phyloP scores from a whole-genome alignment of 2,888 invertebrate genomes.

The Flabesymbios commensalis region DNA sequence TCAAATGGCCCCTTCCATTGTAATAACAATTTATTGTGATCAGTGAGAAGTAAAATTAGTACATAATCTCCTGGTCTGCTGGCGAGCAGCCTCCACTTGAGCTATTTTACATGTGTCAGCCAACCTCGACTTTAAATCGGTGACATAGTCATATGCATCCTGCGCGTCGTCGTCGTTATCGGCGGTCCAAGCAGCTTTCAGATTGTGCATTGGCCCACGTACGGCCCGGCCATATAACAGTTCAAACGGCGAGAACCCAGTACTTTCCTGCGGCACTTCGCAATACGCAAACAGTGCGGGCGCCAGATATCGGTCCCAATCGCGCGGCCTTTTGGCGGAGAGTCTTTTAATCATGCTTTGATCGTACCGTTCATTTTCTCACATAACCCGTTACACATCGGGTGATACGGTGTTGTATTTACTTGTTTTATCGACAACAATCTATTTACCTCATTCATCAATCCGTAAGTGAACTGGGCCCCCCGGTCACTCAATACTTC shows the following conservation, averaged over 20 bases:
- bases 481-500: constrained; percentile 34
- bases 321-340: constrained; percentile 15
- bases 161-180: neutral
- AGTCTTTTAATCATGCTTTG: constrained; percentile 28
- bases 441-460: constrained; percentile 25
- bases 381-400: constrained; percentile 25
- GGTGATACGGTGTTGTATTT: constrained; percentile 28
- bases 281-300: constrained; percentile 33
- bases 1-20: constrained; percentile 3
- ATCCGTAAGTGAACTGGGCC: constrained; percentile 32
- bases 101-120: neutral
- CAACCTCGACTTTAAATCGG: neutral
- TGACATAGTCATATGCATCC: neutral
- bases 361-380: constrained; percentile 32
- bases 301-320: constrained; percentile 35
- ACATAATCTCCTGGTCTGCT: neutral
- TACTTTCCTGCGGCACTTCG: constrained; percentile 30
- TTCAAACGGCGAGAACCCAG: constrained; percentile 32
- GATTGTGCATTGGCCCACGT: constrained; percentile 34
- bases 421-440: constrained; percentile 23
- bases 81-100: neutral
- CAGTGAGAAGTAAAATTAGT: neutral
- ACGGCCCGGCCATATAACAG: constrained; percentile 32
- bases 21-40: neutral
- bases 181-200: constrained; percentile 24